Evolutionary conservation across 2,797 vertebrate species (phyloP).

Genomic region (Cuniculus paca): DNA sequence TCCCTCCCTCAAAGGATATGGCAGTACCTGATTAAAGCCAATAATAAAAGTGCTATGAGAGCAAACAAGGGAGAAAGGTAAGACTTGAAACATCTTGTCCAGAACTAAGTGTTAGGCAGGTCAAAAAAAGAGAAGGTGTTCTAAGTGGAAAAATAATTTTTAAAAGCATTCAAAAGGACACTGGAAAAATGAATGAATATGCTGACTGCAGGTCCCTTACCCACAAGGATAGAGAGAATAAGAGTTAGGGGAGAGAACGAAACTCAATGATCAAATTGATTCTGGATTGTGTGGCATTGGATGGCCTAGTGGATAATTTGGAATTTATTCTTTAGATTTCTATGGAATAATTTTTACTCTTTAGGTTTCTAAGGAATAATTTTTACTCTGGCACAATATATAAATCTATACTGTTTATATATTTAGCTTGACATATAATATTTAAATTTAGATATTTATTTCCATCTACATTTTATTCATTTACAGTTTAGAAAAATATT

Average conservation of each 20-base stretch:
- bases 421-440: not conserved
- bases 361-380: not conserved
- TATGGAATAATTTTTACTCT: not conserved
- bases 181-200: not conserved
- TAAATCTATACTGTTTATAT: not conserved
- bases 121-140: not conserved
- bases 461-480: not conserved
- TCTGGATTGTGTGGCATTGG: not conserved
- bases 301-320: not conserved
- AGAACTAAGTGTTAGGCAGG: not conserved
- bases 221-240: too few species aligned
- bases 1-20: too few species aligned
- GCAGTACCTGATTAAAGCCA: accelerated
- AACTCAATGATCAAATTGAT: not conserved
- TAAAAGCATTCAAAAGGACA: not conserved
- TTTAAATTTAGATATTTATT: not conserved
- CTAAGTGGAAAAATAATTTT: not conserved
- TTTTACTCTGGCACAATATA: not conserved
- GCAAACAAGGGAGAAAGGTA: not conserved
- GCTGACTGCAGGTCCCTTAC: not conserved
- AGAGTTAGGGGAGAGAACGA: not conserved
- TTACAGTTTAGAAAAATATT: not conserved
- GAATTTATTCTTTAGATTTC: not conserved
- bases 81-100: not conserved
- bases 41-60: not conserved